Evolutionary conservation across 1,140 invertebrate species (phyloP).

Genomic region (Drosophila pseudoananassae): DNA sequence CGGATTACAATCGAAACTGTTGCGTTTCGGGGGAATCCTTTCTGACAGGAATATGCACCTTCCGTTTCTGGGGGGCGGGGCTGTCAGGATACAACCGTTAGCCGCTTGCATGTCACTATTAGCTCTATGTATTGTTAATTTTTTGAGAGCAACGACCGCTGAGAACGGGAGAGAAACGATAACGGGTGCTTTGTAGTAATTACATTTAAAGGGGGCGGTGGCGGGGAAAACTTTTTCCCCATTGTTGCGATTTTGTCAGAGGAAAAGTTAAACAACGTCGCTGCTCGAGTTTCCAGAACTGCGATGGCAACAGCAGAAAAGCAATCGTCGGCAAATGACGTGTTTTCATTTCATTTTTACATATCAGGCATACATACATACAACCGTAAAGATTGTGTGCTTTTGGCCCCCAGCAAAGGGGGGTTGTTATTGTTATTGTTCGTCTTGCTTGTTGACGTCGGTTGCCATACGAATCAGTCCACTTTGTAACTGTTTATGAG

Average conservation of each 20-base stretch:
- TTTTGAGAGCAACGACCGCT: slow-evolving; percentile 70
- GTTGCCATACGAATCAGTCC: slow-evolving; percentile 65
- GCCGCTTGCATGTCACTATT: slow-evolving; percentile 46
- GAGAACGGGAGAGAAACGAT: slow-evolving; percentile 47
- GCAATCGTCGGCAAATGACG: slow-evolving; percentile 61
- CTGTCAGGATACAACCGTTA: slow-evolving; percentile 38
- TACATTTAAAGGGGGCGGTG: slow-evolving; percentile 54
- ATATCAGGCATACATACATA: slow-evolving; percentile 29
- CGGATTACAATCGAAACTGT: slow-evolving; percentile 48
- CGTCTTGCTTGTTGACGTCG: slow-evolving; percentile 52
- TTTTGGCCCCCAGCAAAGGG: slow-evolving; percentile 67
- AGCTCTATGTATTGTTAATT: slow-evolving; percentile 56
- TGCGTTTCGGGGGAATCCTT: slow-evolving; percentile 30
- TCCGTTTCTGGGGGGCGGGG: slow-evolving; percentile 15
- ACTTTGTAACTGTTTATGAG: slow-evolving; percentile 71
- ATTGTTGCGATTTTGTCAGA: slow-evolving; percentile 58
- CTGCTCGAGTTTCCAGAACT: slow-evolving; percentile 65
- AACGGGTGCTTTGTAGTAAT: slow-evolving; percentile 65
- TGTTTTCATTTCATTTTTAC: slow-evolving; percentile 50
- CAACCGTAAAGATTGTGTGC: not conserved
- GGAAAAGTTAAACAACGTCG: slow-evolving; percentile 61
- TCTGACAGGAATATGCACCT: slow-evolving; percentile 9
- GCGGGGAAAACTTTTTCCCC: slow-evolving; percentile 54
- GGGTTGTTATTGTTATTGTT: slow-evolving; percentile 38
- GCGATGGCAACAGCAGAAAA: slow-evolving; percentile 62